These are phyloP conservation scores for Lamellibrachia luymesi DNA, from an alignment of 1,140 invertebrate species.

Conservation along the genomic window DNA sequence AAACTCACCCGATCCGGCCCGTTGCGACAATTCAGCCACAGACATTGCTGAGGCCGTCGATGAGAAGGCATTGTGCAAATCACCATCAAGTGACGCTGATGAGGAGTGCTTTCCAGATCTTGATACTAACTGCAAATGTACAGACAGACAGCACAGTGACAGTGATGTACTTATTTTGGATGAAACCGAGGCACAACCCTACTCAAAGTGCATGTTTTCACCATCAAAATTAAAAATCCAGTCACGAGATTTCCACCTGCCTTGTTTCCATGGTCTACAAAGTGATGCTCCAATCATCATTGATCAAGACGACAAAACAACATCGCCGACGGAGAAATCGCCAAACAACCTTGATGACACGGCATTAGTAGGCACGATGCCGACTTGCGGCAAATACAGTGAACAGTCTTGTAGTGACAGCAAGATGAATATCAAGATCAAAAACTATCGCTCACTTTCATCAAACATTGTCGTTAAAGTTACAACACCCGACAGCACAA, in stretches of 20 bases:
- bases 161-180: neutral
- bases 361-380: neutral
- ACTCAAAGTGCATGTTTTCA: neutral
- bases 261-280: neutral
- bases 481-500: neutral
- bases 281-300: neutral
- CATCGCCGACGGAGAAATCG: neutral
- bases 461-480: constrained; percentile 1
- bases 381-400: neutral
- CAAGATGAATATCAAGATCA: neutral
- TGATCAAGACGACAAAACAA: neutral
- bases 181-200: neutral
- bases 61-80: neutral
- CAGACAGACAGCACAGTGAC: neutral
- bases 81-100: neutral
- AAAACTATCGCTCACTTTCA: neutral
- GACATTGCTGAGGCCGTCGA: neutral
- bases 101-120: neutral
- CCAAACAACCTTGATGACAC: neutral
- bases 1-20: neutral
- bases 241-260: neutral
- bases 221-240: neutral
- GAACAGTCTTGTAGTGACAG: neutral
- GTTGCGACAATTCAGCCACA: neutral
- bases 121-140: neutral